phyloP scores from a whole-genome alignment of 2,113 vertebrate genomes.

The Tetraodon nigroviridis region DNA sequence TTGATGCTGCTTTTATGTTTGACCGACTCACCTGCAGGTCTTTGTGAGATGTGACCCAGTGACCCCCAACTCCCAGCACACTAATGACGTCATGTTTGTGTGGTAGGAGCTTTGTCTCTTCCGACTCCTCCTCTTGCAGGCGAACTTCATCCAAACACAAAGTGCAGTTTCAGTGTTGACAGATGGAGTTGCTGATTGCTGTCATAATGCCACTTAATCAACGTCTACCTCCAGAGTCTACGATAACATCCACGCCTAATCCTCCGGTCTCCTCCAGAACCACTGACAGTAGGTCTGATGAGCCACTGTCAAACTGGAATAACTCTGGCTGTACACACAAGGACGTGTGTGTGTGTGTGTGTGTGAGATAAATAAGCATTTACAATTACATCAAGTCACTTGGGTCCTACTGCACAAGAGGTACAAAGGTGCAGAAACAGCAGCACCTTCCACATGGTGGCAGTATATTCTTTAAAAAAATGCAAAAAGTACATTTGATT shows the following conservation, averaged over 20 bases:
- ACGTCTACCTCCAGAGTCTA: constrained; percentile 86
- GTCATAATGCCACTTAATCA: neutral
- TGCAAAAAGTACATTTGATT: too few relatives aligned
- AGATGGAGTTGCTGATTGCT: neutral
- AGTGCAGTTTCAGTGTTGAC: neutral
- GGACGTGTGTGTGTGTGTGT: constrained; percentile 3
- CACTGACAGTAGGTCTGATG: constrained; percentile 78
- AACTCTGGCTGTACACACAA: constrained; percentile 77
- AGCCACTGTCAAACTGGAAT: constrained; percentile 77
- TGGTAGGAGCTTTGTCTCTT: constrained; percentile 69
- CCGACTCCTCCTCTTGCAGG: constrained; percentile 72
- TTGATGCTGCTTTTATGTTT: neutral
- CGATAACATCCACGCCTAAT: constrained; percentile 86
- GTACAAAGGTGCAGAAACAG: too few relatives aligned
- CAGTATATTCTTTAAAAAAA: constrained; percentile 2
- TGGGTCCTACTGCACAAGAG: too few relatives aligned
- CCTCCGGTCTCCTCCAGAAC: constrained; percentile 94
- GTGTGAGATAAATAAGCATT: too few relatives aligned
- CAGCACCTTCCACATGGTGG: constrained; percentile 20
- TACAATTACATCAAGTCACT: too few relatives aligned
- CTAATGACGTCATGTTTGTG: constrained; percentile 93
- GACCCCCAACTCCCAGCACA: constrained; percentile 83
- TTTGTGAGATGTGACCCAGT: constrained; percentile 88
- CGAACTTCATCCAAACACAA: constrained; percentile 70
- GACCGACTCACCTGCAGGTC: constrained; percentile 82